Evolutionary conservation across 2,888 invertebrate species (phyloP).

Genomic region (Quadroppia sp.): DNA sequence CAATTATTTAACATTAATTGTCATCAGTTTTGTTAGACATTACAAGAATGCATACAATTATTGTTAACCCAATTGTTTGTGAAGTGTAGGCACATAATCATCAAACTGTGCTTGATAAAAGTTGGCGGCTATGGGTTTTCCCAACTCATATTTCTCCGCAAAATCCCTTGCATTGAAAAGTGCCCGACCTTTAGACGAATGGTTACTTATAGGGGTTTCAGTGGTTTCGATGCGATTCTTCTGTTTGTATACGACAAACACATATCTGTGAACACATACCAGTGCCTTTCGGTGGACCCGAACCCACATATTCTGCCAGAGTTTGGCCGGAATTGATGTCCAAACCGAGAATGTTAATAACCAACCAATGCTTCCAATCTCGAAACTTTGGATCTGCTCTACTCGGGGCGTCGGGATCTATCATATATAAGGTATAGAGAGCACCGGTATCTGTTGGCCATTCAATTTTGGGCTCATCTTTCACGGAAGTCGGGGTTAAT

Average conservation of each 20-base stretch:
- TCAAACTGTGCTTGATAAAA: constrained; percentile 37
- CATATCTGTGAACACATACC: constrained; percentile 50
- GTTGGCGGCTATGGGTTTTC: constrained; percentile 24
- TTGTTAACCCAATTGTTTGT: constrained; percentile 54
- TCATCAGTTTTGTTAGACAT: too few relatives aligned
- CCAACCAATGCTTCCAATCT: constrained; percentile 57
- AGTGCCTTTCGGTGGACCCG: constrained; percentile 54
- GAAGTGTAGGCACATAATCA: constrained; percentile 57
- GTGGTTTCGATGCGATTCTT: constrained; percentile 19
- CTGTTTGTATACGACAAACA: constrained; percentile 47
- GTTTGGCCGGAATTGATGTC: constrained; percentile 53
- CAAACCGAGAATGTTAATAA: constrained; percentile 55
- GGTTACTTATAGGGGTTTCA: constrained; percentile 50
- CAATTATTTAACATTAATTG: too few relatives aligned
- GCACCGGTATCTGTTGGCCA: constrained; percentile 35
- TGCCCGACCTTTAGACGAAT: constrained; percentile 55
- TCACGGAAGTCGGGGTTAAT: constrained; percentile 44
- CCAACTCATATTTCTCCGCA: constrained; percentile 36
- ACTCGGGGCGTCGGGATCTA: constrained; percentile 57
- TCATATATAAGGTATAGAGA: constrained; percentile 43
- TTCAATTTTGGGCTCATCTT: constrained; percentile 41
- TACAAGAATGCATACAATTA: too few relatives aligned
- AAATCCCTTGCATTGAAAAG: constrained; percentile 27
- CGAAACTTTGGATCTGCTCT: constrained; percentile 53
- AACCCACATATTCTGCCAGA: constrained; percentile 54